A percentile compares a stretch with the other conserved stretches of the same genome.
These are phyloP conservation scores for Pseudomyrmex pallidus DNA, from an alignment of 1,140 invertebrate genomes.

Conservation along the genomic window DNA sequence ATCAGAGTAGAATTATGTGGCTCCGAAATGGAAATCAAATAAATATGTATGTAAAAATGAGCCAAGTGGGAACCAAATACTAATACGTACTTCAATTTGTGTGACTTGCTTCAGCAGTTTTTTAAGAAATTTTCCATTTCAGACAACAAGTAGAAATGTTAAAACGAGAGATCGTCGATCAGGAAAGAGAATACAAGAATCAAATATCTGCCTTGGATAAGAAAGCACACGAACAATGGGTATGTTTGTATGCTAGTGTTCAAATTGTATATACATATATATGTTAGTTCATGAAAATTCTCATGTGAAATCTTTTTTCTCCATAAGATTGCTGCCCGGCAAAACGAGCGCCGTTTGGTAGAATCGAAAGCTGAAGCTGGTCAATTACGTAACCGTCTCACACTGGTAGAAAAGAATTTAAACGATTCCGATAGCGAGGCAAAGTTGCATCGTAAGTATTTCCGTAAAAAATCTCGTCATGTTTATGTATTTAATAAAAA, in stretches of 20 bases:
- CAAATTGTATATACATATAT: too few relatives aligned
- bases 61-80: too few relatives aligned
- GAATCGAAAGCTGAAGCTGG: conserved; percentile 91
- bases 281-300: neutral
- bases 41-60: too few relatives aligned
- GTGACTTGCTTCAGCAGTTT: neutral
- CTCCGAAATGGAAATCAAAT: too few relatives aligned
- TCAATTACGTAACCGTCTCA: conserved; percentile 90
- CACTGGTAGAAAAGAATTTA: conserved; percentile 86
- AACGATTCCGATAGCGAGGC: conserved; percentile 80
- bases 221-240: conserved; percentile 92
- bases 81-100: too few relatives aligned
- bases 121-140: conserved; percentile 71
- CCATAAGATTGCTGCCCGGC: conserved; percentile 87
- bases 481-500: neutral
- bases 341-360: conserved; percentile 91
- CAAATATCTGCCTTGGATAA: conserved; percentile 91
- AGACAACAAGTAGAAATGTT: conserved; percentile 90
- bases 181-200: conserved; percentile 91
- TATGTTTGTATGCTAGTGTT: conserved; percentile 65
- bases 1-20: too few relatives aligned
- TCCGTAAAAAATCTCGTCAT: neutral
- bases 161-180: conserved; percentile 91
- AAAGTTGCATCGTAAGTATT: conserved; percentile 84
- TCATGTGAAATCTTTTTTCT: conserved; percentile 15